Evolutionary conservation across 2,797 vertebrate species (phyloP).

Genomic region (Sebastes hubbsi): DNA sequence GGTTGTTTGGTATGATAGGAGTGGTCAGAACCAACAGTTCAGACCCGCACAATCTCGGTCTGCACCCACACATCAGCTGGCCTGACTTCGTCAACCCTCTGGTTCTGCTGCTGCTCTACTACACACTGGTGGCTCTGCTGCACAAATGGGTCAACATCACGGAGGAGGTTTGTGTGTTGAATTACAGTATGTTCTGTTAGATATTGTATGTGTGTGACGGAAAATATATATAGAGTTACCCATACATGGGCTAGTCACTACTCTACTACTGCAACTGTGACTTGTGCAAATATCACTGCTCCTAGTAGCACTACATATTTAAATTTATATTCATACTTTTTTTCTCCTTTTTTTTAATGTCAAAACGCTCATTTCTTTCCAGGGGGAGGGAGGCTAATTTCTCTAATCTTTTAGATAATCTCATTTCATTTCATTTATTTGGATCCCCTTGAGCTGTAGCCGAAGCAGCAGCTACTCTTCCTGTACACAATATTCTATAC

Average conservation of each 20-base stretch:
- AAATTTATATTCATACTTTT: too few species aligned
- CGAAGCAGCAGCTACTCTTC: too few species aligned
- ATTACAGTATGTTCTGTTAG: neutral
- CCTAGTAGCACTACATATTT: neutral
- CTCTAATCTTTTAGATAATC: neutral
- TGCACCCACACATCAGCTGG: conserved; percentile 82
- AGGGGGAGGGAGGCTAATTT: neutral
- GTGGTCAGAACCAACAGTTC: conserved; percentile 80
- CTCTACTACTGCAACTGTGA: neutral
- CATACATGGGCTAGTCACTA: neutral
- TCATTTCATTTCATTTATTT: too few species aligned
- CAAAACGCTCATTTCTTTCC: neutral
- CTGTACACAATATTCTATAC: too few species aligned
- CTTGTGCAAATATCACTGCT: neutral
- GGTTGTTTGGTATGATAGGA: conserved; percentile 86
- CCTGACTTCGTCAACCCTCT: conserved; percentile 84
- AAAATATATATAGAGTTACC: neutral
- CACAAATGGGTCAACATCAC: conserved; percentile 76
- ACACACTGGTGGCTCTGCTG: conserved; percentile 81
- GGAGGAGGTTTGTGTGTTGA: conserved; percentile 61
- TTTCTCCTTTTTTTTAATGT: too few species aligned
- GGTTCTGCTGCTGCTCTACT: conserved; percentile 85
- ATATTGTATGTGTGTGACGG: neutral
- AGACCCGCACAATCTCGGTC: conserved; percentile 71
- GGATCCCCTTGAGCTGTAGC: too few species aligned